Evolutionary conservation across 30 jellyfish, hydroid and myxozoan genomes (phyloP).

Genomic region (Cassiopea xamachana): DNA sequence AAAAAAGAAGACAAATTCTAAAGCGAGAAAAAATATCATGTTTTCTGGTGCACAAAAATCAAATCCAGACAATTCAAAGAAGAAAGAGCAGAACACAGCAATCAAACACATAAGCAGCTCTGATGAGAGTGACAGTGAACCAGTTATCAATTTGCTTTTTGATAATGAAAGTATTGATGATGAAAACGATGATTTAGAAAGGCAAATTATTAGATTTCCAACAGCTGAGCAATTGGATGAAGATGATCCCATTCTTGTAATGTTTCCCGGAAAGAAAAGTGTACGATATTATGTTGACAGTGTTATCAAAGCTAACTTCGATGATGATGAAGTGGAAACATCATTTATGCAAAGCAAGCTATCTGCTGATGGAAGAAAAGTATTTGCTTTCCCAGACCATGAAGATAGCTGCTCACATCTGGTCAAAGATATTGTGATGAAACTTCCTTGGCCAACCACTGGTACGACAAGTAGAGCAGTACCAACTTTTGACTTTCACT

Average conservation of each 20-base stretch:
- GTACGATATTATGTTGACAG: conserved; percentile 38
- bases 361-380: conserved; percentile 35
- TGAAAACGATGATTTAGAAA: conserved; percentile 37
- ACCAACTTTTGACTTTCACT: background rate
- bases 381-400: conserved; percentile 38
- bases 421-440: conserved; percentile 43
- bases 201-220: conserved; percentile 59
- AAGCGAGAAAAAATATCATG: background rate
- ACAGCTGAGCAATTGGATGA: conserved; percentile 47
- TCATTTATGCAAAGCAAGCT: conserved; percentile 65
- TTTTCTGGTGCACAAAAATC: background rate
- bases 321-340: conserved; percentile 51
- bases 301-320: conserved; percentile 22
- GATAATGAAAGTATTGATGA: conserved; percentile 40
- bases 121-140: conserved; percentile 61
- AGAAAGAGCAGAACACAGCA: conserved; percentile 11
- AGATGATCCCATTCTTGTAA: conserved; percentile 51
- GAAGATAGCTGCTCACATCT: conserved; percentile 44
- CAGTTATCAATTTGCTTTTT: conserved; percentile 21
- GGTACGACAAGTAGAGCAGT: conserved; percentile 42
- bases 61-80: conserved; percentile 17
- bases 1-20: background rate
- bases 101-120: background rate
- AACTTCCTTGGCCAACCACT: conserved; percentile 59
- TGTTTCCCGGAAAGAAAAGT: conserved; percentile 53